Conservation (phyloP, 1,140 invertebrate species). For the Zaprionus davidi region DNA sequence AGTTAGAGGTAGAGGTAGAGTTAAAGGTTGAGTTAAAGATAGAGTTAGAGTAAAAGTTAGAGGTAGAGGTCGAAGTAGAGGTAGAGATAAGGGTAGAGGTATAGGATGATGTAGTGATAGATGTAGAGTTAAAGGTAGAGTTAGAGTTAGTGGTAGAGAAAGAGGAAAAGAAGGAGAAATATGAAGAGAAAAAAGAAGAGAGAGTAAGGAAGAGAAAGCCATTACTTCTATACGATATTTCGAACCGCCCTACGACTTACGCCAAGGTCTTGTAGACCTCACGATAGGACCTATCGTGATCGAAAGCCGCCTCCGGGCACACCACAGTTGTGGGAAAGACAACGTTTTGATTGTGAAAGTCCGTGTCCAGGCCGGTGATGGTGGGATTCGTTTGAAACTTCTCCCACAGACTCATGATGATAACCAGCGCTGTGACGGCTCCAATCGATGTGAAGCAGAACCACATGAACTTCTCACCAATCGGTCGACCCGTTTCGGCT, state of each 20-base stretch:
- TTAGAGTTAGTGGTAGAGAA: background rate
- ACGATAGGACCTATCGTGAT: conserved; percentile 64
- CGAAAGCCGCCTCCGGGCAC: conserved; percentile 86
- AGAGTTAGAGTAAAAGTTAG: background rate
- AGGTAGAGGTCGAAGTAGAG: background rate
- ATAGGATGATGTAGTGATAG: too few relatives aligned
- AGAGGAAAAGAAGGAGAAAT: background rate
- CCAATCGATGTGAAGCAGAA: conserved; percentile 88
- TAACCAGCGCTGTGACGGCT: conserved; percentile 87
- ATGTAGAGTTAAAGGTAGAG: background rate
- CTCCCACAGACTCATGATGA: conserved; percentile 90
- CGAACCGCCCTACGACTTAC: conserved; percentile 40
- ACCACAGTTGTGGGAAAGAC: conserved; percentile 89
- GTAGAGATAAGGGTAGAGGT: background rate
- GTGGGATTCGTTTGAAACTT: conserved; percentile 92
- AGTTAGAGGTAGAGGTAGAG: background rate
- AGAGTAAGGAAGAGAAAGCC: background rate
- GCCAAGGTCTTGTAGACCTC: conserved; percentile 68
- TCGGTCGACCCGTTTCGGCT: conserved; percentile 88
- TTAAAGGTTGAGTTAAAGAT: background rate
- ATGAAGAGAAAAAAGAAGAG: background rate
- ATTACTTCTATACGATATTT: background rate
- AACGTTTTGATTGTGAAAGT: conserved; percentile 90
- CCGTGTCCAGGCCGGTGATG: conserved; percentile 90
- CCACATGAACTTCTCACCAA: conserved; percentile 91